Base-by-base conservation (phyloP, 2,888 invertebrate species). In the Calameuta filiformis region DNA sequence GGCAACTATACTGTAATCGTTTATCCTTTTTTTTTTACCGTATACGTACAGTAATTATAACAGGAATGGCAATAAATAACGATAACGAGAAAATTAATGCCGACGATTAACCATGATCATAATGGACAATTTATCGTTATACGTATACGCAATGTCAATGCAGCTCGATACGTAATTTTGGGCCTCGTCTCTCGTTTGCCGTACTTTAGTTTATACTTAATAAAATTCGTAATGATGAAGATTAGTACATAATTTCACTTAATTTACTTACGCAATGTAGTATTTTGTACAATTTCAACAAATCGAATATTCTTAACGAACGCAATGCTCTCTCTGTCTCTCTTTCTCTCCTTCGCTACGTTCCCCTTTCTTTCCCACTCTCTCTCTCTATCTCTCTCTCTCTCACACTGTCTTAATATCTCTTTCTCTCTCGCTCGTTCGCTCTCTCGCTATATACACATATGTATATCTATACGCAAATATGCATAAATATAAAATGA, bases 241-340 rank as follows among this genome's bases (percentile, higher is more conserved):
- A 73, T 78, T 76, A 78, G 69, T 75, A 73, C 56, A 76, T 75
- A 78, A 78, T 78, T 73, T 75, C 33, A 73, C 73, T 33, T 73
- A 73, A 73, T 33, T 73, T 33, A 73, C 73, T 35, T 73, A 73
- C 35, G n/a, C 75, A 75, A 75, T 75, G 69, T 78, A 75, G 75
- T 75, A 78, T 78, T 78, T 78, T 78, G 78, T 78, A 78, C 78
- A 78, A 78, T 78, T 78, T 78, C 73, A 78, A 78, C 78, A 78
- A 78, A 78, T 78, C 73, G 76, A 75, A 78, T 75, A 75, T 78
- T 69, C 73, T 78, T 73, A 78, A 78, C 78, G 78, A 78, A 78
- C 78, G 78, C 75, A 75, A 68, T 69, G 40, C n/a, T 75, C 56
- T 56, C 40, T 56, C 40, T 56, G 34, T 69, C 12, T 78, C 30